Evolutionary conservation across 2,797 vertebrate genomes (phyloP).

Genomic region (Euthynnus affinis): DNA sequence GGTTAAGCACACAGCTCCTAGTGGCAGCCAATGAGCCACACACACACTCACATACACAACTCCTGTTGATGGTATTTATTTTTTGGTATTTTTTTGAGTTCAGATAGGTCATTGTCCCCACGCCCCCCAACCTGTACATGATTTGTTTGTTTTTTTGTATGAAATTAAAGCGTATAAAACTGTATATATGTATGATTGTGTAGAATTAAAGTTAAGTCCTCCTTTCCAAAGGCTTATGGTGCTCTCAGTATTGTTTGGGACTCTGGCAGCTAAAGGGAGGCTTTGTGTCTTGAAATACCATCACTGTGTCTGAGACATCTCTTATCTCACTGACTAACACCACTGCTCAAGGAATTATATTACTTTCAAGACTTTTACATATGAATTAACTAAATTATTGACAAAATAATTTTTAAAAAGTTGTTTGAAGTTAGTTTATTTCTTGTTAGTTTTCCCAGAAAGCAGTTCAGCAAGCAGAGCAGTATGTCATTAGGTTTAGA

Average conservation of each 20-base stretch:
- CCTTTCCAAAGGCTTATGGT: constrained; percentile 69
- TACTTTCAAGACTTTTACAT: not conserved
- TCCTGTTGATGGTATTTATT: constrained; percentile 76
- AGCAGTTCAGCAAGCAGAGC: not conserved
- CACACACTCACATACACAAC: too few species aligned
- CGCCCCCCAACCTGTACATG: constrained; percentile 70
- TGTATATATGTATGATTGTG: constrained; percentile 89
- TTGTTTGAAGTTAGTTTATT: not conserved
- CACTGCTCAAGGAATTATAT: constrained; percentile 6
- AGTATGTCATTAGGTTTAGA: not conserved
- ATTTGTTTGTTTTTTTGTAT: constrained; percentile 84
- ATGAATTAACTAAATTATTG: not conserved
- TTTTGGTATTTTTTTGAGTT: constrained; percentile 34
- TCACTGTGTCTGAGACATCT: constrained; percentile 46
- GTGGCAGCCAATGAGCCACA: constrained; percentile 45
- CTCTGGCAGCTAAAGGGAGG: constrained; percentile 55
- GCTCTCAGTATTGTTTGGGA: constrained; percentile 40
- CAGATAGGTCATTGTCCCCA: constrained; percentile 57
- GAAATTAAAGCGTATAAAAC: constrained; percentile 83
- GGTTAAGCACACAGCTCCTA: constrained; percentile 73
- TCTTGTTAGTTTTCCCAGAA: not conserved
- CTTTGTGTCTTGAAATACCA: constrained; percentile 53
- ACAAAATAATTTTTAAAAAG: not conserved
- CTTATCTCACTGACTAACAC: constrained; percentile 20
- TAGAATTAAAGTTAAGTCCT: constrained; percentile 87